Evolutionary conservation across 2,113 vertebrate species (phyloP).

Genomic region (Solea senegalensis): DNA sequence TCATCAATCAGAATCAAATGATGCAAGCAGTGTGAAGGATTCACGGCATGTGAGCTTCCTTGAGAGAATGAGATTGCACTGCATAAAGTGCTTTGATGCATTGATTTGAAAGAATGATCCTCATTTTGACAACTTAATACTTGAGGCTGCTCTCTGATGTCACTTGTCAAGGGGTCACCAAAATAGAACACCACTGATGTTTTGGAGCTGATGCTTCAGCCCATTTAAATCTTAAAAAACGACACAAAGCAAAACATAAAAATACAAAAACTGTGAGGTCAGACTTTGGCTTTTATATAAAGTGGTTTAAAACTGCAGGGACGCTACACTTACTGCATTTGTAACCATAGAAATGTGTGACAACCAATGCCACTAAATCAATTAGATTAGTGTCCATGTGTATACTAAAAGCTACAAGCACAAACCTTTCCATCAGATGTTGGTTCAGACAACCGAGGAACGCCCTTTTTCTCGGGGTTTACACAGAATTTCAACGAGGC

Average conservation of each 20-base stretch:
- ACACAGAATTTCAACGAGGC: too few species aligned
- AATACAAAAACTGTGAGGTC: neutral
- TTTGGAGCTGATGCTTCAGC: slow-evolving; percentile 10
- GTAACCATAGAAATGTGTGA: neutral
- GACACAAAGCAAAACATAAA: slow-evolving; percentile 1
- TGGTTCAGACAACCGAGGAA: neutral
- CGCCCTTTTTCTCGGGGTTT: neutral
- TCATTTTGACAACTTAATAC: slow-evolving; percentile 51
- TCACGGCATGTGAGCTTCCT: neutral
- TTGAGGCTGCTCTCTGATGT: slow-evolving; percentile 40
- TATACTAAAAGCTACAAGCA: neutral
- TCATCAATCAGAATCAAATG: neutral
- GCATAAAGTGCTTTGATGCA: slow-evolving; percentile 14
- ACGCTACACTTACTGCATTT: neutral
- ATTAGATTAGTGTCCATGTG: neutral
- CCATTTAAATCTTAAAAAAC: slow-evolving; percentile 23
- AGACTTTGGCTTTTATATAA: neutral
- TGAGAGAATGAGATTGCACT: slow-evolving; percentile 7
- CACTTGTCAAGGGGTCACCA: slow-evolving; percentile 37
- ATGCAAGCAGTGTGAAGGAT: neutral
- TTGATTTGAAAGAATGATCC: slow-evolving; percentile 40
- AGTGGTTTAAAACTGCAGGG: neutral
- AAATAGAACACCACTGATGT: slow-evolving; percentile 37
- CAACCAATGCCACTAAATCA: neutral
- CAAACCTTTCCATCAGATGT: neutral